Conservation (phyloP, 2,888 invertebrate species). For the Sinhomidia bicolor region DNA sequence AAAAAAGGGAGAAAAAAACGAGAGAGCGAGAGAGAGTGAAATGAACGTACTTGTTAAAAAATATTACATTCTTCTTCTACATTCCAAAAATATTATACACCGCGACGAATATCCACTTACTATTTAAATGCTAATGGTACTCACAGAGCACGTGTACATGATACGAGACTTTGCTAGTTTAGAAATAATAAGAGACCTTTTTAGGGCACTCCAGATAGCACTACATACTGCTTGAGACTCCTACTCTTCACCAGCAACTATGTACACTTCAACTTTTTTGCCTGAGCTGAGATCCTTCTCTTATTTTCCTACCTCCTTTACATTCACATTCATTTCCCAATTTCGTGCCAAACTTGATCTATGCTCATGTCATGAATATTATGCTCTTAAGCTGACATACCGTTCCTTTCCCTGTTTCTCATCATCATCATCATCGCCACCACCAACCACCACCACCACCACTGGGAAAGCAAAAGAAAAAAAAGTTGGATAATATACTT, state of each 20-base stretch:
- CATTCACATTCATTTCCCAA: conserved; percentile 27
- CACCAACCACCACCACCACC: background rate
- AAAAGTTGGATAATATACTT: conserved; percentile 9
- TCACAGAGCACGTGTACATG: background rate
- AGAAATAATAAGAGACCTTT: conserved; percentile 46
- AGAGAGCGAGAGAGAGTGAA: no score
- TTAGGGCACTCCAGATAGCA: conserved; percentile 51
- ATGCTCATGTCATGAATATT: conserved; percentile 54
- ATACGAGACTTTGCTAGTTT: no score
- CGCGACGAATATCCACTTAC: no score
- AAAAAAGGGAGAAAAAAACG: background rate
- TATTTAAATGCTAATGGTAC: background rate
- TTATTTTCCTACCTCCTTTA: conserved; percentile 18
- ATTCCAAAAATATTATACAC: no score
- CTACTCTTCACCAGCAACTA: background rate
- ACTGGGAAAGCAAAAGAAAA: background rate
- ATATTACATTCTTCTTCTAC: no score
- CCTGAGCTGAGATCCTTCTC: conserved; percentile 16
- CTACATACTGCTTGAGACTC: conserved; percentile 10
- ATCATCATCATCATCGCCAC: conserved; percentile 39
- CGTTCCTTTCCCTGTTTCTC: conserved; percentile 21
- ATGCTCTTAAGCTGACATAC: conserved; percentile 47
- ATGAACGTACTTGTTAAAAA: no score
- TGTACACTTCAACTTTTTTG: background rate
- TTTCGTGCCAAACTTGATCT: conserved; percentile 53